Percentiles rank a stretch among this genome's conserved stretches.
phyloP scores from a whole-genome alignment of 1,140 invertebrate genomes.

The Pachyrhynchus sulphureomaculatus region DNA sequence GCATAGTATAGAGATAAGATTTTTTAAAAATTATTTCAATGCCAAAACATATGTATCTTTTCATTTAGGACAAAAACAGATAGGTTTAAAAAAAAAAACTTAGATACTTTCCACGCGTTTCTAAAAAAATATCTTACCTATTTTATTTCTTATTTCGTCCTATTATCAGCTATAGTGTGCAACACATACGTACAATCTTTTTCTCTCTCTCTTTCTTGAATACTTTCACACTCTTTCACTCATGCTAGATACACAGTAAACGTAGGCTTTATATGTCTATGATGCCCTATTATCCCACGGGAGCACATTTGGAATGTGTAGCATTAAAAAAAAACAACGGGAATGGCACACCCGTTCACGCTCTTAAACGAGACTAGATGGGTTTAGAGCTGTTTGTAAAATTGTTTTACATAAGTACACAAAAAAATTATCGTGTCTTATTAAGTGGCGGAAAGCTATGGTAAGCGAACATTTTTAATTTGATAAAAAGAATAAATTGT shows the following conservation, averaged over 20 bases:
- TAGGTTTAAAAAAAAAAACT: no score
- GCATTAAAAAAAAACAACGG: constrained; percentile 4
- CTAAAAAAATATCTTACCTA: no score
- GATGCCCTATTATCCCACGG: constrained; percentile 53
- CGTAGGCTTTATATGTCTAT: constrained; percentile 39
- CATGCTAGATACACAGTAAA: constrained; percentile 2
- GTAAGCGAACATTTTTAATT: no score
- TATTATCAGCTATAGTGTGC: background rate
- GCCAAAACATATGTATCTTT: no score
- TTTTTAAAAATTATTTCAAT: no score
- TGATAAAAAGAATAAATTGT: no score
- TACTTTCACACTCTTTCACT: constrained; percentile 13
- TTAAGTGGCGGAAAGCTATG: no score
- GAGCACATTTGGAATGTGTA: constrained; percentile 52
- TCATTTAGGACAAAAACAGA: no score
- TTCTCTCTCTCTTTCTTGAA: constrained; percentile 11
- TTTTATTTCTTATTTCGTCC: no score
- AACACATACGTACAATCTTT: background rate
- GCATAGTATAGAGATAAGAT: no score
- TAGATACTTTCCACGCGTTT: no score
- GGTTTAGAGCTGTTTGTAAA: background rate
- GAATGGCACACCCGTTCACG: constrained; percentile 25
- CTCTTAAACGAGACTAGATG: constrained; percentile 8
- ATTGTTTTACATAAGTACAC: background rate
- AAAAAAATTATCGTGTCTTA: no score